Base-by-base conservation (phyloP, 2,797 vertebrate species). In the Xiphophorus birchmanni region DNA sequence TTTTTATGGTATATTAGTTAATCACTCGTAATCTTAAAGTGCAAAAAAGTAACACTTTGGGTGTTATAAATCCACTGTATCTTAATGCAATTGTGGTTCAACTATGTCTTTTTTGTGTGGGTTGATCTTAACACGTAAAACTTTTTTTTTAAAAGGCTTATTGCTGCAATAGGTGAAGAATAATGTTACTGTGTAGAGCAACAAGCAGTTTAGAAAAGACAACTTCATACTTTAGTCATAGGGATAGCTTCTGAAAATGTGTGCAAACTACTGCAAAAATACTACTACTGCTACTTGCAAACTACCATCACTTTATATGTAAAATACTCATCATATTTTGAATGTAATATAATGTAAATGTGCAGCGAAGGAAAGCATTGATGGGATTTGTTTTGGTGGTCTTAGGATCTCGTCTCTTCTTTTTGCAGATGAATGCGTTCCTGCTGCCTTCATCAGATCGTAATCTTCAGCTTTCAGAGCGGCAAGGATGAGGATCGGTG, bases 21-120 rank as follows among this genome's bases (percentile, higher is more conserved):
- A 80, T 85, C 60, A 83, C 81, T 72, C 42, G 13, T 35, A 84
- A 80, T 82, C 32, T 60, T 45, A n/a, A 75, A 6, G 67, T 65
- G 65, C 78, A 29, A 63, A 56, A 83, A 74, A 56, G 48, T 0
- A 67, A 5, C 23, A 76, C 12, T 52, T 7, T 40, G 2, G n/a
- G 29, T 58, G 63, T 48, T 75, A 44, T 13, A 79, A 21, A 26
- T 58, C 65, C 35, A 10, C 52, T 77, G 47, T 56, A 80, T 65
- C 11, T 29, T 73, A 52, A 52, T 45, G 23, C 17, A 23, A 73
- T 54, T 85, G 80, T 56, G 42, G 2, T 40, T 21, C 12, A 3
- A 35, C 21, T 21, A 2, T 67, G 9, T 77, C 15, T 75, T 11
- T 50, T 74, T 37, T 73, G 69, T 63, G 17, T n/a, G 10, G 11